Percentiles rank a stretch among this genome's conserved stretches.
phyloP scores from a whole-genome alignment of 2,113 vertebrate genomes.

The Rutilus rutilus region DNA sequence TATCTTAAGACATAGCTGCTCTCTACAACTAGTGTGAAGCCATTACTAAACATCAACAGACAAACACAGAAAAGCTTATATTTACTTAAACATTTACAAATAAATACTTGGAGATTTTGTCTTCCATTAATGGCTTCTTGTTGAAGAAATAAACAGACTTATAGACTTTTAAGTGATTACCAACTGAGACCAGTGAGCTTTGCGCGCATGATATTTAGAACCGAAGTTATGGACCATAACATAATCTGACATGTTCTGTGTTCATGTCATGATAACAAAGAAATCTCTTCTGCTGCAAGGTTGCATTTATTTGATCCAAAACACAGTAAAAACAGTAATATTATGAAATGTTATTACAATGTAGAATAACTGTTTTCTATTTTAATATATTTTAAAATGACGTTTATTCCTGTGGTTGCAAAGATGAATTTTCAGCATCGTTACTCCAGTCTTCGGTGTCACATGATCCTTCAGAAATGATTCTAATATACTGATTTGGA shows the following conservation, averaged over 20 bases:
- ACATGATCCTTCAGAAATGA: neutral
- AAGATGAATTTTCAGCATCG: neutral
- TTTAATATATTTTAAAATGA: neutral
- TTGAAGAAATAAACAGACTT: slow-evolving; percentile 43
- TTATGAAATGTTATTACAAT: neutral
- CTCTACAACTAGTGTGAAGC: slow-evolving; percentile 38
- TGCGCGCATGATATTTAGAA: neutral
- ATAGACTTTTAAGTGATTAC: slow-evolving; percentile 11
- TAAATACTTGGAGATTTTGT: slow-evolving; percentile 74
- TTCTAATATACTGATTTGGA: neutral
- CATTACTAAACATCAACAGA: slow-evolving; percentile 76
- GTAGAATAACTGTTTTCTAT: neutral
- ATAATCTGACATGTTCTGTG: neutral
- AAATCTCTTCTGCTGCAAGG: neutral
- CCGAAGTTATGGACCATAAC: neutral
- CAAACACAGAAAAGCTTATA: slow-evolving; percentile 72
- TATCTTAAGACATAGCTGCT: slow-evolving; percentile 1
- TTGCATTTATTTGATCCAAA: neutral
- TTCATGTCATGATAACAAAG: neutral
- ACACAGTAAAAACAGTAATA: neutral
- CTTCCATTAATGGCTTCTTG: slow-evolving; percentile 44
- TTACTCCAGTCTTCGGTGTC: neutral
- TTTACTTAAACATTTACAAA: slow-evolving; percentile 81
- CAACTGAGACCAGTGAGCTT: slow-evolving; percentile 13
- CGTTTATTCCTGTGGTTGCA: neutral